A percentile compares a stretch with the other conserved stretches of the same genome.
These are phyloP conservation scores for Cyprinodon tularosa DNA, from an alignment of 2,113 vertebrate genomes.

Conservation along the genomic window DNA sequence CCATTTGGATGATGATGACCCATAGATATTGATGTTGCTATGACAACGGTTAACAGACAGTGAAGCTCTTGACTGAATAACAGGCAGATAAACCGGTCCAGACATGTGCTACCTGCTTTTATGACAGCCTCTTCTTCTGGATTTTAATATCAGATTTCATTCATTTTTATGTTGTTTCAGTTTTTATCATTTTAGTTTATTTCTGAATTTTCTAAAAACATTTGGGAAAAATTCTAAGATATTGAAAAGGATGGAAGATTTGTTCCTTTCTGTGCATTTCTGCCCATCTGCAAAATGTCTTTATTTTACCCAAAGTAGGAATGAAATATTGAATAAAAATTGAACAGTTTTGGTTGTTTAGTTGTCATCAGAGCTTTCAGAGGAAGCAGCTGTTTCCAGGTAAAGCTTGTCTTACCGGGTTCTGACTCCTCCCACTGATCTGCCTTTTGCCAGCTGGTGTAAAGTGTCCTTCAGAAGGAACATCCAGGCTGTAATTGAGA, in stretches of 20 bases:
- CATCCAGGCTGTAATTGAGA: conserved; percentile 36
- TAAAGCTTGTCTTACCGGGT: too few relatives aligned
- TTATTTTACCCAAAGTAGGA: too few relatives aligned
- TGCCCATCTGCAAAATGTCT: background rate
- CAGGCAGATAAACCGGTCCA: background rate
- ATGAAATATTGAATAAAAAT: too few relatives aligned
- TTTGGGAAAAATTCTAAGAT: too few relatives aligned
- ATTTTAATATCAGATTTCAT: too few relatives aligned
- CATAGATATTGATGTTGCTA: conserved; percentile 10
- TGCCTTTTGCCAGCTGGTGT: background rate
- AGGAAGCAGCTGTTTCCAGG: too few relatives aligned
- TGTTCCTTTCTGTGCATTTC: background rate
- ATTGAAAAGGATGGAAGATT: too few relatives aligned
- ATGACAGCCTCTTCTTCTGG: too few relatives aligned
- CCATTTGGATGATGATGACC: conserved; percentile 40
- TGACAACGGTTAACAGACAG: conserved; percentile 6
- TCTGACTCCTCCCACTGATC: background rate
- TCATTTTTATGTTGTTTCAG: too few relatives aligned
- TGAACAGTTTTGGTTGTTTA: too few relatives aligned
- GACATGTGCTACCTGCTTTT: background rate
- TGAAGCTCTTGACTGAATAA: background rate
- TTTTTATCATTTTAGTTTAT: background rate
- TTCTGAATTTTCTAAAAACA: background rate
- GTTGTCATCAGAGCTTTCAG: too few relatives aligned
- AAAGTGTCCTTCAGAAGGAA: background rate